Base-by-base conservation (phyloP, 2,113 vertebrate species). In the Oryzias javanicus region DNA sequence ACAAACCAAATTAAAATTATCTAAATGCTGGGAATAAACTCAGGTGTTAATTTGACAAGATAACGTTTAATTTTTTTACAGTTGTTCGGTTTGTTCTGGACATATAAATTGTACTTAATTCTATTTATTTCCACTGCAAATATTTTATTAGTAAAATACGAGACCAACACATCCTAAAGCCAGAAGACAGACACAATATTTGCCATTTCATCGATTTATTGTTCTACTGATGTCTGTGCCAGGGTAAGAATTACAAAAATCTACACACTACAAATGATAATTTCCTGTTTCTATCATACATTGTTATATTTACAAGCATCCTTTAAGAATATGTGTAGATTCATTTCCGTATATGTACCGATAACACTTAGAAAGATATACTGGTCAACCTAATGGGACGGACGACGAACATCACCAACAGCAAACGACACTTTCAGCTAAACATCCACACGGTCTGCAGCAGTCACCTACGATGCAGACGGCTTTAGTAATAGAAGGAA, bases 211-310 rank as follows among this genome's bases (percentile, higher is more conserved):
- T 63, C 25, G 19, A 67, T 86, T 83, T 87, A 89, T 83, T 90
- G 69, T 80, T 83, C 72, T 69, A 82, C 81, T 82, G 86, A 79
- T 83, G 49, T 78, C 72, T 90, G 89, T 88, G 86, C 87, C 83
- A 87, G 79, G 86, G 82, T 88, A 85, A 77, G 76, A 85, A 82
- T 88, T 86, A 88, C 80, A 89, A 90, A 88, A 88, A 79, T 83
- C 85, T 84, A 84, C 80, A 74, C 55, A 82, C 80, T 85, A 86
- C 64, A 84, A 69, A 89, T 83, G 76, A 86, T 88, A 87, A 79
- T 86, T 88, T 88, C 80, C 83, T 80, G 75, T 82, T 81, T 58
- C 86, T 87, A 88, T 88, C 60, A 85, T 89, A 86, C 85, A 86
- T 66, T 68, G 84, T 84, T 88, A 88, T 88, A 87, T 86, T 76